These are phyloP conservation scores for Ceryle rudis DNA, from an alignment of 2,797 vertebrate species.

Conservation along the genomic window DNA sequence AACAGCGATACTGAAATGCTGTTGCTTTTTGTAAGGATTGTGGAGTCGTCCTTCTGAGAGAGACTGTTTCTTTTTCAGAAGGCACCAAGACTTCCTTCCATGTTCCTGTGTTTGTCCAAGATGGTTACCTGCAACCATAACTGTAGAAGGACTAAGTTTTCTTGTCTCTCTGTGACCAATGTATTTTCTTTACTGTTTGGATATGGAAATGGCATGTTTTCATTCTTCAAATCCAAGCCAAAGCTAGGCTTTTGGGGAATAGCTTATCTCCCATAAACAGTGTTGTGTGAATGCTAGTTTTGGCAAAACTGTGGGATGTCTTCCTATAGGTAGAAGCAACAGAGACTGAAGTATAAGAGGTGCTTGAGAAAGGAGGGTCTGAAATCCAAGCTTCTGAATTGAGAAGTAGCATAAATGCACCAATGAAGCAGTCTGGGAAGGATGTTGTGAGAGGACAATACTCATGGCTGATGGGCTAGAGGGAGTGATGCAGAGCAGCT, in stretches of 20 bases:
- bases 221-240: not conserved
- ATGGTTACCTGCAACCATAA: not conserved
- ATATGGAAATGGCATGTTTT: not conserved
- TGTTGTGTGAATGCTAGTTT: not conserved
- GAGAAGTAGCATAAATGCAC: not conserved
- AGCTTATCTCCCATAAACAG: not conserved
- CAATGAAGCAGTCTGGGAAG: not conserved
- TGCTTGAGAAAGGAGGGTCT: not conserved
- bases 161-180: not conserved
- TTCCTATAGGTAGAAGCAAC: not conserved
- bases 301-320: not conserved
- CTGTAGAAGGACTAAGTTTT: not conserved
- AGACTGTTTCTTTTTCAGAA: not conserved
- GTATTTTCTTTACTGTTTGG: not conserved
- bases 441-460: accelerated
- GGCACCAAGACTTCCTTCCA: not conserved
- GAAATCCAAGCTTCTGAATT: not conserved
- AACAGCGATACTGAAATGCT: not conserved
- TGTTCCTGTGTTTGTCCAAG: not conserved
- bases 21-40: not conserved
- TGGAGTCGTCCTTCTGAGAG: not conserved
- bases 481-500: accelerated
- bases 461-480: not conserved
- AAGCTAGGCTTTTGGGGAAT: not conserved
- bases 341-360: not conserved